Evolutionary conservation across 2,113 vertebrate species (phyloP), one percentile per base, ranked within the genome.

Genomic region (Pomatostomus ruficeps): DNA sequence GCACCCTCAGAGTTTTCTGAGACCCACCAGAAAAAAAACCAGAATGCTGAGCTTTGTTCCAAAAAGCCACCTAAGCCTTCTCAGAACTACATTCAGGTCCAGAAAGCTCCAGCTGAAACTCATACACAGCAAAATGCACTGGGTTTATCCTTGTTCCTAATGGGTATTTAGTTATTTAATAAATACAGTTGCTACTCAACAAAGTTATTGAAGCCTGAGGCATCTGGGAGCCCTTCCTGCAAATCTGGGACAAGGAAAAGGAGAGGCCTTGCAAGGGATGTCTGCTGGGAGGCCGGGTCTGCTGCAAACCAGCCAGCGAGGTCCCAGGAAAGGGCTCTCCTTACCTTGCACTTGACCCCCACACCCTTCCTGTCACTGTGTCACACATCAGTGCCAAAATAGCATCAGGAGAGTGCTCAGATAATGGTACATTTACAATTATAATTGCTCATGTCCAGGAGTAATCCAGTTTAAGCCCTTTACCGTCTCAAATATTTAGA

Each of bases 401-500:
- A 90, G 78, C 82, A 46, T 49, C 78, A 42, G 88, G 63, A 94
- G 46, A 90, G 68, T 4, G 26, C 91, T 92, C 75, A 66, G 88
- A 92, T 80, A 91, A 88, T 63, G 43, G 58, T 21, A 73, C 67
- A 94, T 94, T 93, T 95, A 80, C 95, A 90, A 92, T 96, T 96
- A 57, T 84, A 96, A 96, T 95, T 95, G 87, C 77, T 91, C 76
- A 12, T 92, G 89, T 92, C 93, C 91, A 84, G 93, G 57, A 94
- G 81, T 95, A 96, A 92, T 92, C 93, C 73, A 81, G 73, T 89
- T 94, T 84, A 94, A 94, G 84, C 84, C 93, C 89, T 95, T 94
- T 91, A 94, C 87, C 51, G 28, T 91, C 95, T 96, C 93, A 94
- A 92, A 96, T 95, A 94, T 95, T 96, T 94, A 92, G 93, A 92